A percentile compares a stretch with the other conserved stretches of the same genome.
phyloP scores from a whole-genome alignment of 1,140 invertebrate species.

The Caerostris darwini region DNA sequence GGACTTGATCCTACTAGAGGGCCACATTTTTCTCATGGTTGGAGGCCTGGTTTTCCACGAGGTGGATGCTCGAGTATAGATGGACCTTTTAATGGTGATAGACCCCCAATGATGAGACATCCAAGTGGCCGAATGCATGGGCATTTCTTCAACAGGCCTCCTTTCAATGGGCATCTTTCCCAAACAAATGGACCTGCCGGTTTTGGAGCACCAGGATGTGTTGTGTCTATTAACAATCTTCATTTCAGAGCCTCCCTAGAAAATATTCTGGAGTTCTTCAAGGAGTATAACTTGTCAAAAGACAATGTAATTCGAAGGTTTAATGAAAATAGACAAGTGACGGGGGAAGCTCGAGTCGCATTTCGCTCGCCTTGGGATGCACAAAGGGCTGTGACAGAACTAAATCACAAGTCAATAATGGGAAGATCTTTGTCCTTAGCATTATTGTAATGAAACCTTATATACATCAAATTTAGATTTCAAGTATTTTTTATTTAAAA shows the following conservation, averaged over 20 bases:
- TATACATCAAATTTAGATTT: too few species aligned
- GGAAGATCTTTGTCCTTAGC: constrained; percentile 76
- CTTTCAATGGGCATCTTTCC: constrained; percentile 78
- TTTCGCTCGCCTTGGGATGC: constrained; percentile 90
- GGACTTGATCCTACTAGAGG: neutral
- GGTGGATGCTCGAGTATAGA: neutral
- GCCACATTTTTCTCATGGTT: too few species aligned
- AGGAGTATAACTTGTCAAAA: constrained; percentile 80
- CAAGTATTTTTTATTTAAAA: too few species aligned
- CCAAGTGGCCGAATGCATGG: constrained; percentile 45
- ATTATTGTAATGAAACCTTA: constrained; percentile 31
- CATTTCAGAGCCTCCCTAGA: constrained; percentile 92
- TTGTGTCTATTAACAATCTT: constrained; percentile 91
- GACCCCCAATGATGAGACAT: constrained; percentile 22
- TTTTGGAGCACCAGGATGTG: constrained; percentile 90
- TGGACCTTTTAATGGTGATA: neutral
- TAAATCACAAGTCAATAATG: constrained; percentile 80
- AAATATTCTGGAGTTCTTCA: constrained; percentile 93
- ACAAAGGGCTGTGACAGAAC: constrained; percentile 86
- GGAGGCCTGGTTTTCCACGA: too few species aligned
- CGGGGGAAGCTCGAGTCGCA: constrained; percentile 93
- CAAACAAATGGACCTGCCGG: constrained; percentile 81
- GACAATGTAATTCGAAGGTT: constrained; percentile 81
- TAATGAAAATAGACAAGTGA: constrained; percentile 91
- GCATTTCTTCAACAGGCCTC: constrained; percentile 11